Base-by-base conservation (phyloP, 2,888 invertebrate genomes). In the Rhopalosiphum nymphaeae region DNA sequence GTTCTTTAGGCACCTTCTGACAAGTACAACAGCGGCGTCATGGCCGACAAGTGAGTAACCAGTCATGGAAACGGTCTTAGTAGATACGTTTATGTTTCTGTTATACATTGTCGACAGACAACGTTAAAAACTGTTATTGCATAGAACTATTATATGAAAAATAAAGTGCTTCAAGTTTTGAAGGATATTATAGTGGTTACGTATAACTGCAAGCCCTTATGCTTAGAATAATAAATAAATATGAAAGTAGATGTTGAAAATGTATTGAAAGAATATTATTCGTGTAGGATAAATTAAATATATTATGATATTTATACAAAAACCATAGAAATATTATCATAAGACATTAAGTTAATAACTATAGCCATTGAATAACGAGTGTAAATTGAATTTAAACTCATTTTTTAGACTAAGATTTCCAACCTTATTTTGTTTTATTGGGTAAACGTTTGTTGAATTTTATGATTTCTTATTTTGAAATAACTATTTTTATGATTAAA, bases 41-140 rank as follows among this genome's bases (percentile, higher is more conserved):
- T 92, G 91, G 57, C 86, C 36, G 91, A 87, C 57, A 92, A 92
- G 91, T 92, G 91, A 92, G 91, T 92, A 46, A 56, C n/a, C 25
- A 53, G 53, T 53, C 21, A 36, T 36, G 36, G 3, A 36, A 29
- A 2, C 11, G 25, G 78, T 21, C 21, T 21, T 78, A 36, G 36
- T 78, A 78, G 36, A 25, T 49, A n/a, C 5, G 7, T 26, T 56
- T 16, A 46, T 1, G n/a, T 46, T 42, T 25, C 85, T 44, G 29
- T 86, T 46, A 5, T 4, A 3, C 46, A 29, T 86, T 49, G 0
- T 86, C 86, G 5, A 7, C 29, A 46, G 16, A 29, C 16, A 13
- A 21, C 10, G 21, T 36, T 36, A 9, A 36, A 78, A 78, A 9
- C 36, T 53, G 53, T 53, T 53, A 16, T 53, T 53, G 53, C 16